Percentiles rank a stretch among this genome's conserved stretches.
These are phyloP conservation scores for Schizopygopsis malacanthus DNA, from an alignment of 2,797 vertebrate species.

Conservation along the genomic window DNA sequence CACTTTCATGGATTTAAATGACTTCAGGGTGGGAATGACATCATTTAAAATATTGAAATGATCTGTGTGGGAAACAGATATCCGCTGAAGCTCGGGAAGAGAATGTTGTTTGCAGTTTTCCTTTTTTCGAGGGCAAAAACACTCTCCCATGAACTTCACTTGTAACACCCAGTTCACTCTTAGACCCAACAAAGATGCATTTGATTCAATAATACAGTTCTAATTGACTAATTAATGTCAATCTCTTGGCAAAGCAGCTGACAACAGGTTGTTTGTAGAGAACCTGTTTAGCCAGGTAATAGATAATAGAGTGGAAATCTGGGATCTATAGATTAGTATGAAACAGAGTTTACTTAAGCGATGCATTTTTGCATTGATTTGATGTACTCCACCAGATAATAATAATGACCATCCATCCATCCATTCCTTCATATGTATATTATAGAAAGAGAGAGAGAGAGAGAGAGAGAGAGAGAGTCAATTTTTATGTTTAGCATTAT, in stretches of 20 bases:
- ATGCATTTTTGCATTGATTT: no score
- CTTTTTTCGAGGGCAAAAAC: slow-evolving; percentile 42
- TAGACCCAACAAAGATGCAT: background rate
- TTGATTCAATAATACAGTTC: background rate
- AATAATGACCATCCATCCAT: no score
- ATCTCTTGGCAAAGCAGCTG: background rate
- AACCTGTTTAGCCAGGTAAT: background rate
- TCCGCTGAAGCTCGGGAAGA: slow-evolving; percentile 70
- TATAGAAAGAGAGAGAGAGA: no score
- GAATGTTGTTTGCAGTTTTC: slow-evolving; percentile 49
- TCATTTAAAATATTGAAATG: no score
- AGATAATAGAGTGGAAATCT: background rate
- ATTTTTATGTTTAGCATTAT: no score
- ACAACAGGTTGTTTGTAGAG: background rate
- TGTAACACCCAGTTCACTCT: background rate
- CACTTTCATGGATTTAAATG: no score
- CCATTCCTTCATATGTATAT: no score
- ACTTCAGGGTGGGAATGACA: slow-evolving; percentile 68
- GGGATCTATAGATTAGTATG: no score
- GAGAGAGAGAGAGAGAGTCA: no score
- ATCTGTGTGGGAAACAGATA: slow-evolving; percentile 68
- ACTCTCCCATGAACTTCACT: background rate
- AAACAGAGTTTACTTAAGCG: no score
- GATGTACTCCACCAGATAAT: no score
- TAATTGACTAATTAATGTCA: background rate